These are phyloP conservation scores for Bugulina stolonifera DNA, from an alignment of 2,888 invertebrate genomes.

Conservation along the genomic window DNA sequence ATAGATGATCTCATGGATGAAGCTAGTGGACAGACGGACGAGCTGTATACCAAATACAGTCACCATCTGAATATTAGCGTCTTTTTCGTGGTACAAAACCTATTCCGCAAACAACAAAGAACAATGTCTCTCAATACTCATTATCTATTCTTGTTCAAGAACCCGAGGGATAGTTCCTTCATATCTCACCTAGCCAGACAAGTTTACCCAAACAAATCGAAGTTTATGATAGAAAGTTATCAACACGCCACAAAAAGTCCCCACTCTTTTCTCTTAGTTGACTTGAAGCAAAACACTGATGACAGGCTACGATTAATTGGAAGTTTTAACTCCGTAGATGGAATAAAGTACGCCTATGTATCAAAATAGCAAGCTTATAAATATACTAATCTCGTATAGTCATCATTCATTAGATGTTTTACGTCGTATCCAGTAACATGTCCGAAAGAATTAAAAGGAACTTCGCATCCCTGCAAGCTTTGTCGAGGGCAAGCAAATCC, in stretches of 20 bases:
- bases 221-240: background rate
- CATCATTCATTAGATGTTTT: too few relatives aligned
- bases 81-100: background rate
- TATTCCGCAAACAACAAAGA: background rate
- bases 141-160: constrained; percentile 9
- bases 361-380: too few relatives aligned
- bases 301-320: background rate
- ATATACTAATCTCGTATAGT: too few relatives aligned
- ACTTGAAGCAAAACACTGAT: background rate
- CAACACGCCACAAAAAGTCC: background rate
- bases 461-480: background rate
- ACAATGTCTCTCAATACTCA: constrained; percentile 6
- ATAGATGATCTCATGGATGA: background rate
- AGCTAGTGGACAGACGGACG: background rate
- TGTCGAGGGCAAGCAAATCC: background rate
- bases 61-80: constrained; percentile 11
- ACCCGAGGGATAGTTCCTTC: constrained; percentile 1
- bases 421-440: too few relatives aligned
- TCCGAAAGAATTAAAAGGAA: constrained; percentile 1
- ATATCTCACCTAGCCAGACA: background rate
- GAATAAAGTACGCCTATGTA: too few relatives aligned
- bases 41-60: background rate
- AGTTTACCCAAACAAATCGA: background rate
- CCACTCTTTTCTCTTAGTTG: background rate
- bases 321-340: background rate